Evolutionary conservation across 2,113 vertebrate species (phyloP), one percentile per base, ranked within the genome.

Genomic region (Alligator mississippiensis): DNA sequence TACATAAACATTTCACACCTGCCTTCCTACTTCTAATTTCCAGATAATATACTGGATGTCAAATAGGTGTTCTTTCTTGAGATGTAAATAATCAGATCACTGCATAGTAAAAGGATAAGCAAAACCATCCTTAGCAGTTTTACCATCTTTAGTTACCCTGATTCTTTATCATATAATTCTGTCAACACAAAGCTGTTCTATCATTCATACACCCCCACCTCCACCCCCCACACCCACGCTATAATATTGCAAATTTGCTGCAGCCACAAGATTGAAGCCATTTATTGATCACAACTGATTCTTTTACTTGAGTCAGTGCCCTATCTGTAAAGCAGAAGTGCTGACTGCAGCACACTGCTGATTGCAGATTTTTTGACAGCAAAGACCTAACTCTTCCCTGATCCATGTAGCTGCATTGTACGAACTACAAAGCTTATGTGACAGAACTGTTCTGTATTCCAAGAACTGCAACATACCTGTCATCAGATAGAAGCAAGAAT

Each of bases 371-470:
- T 94, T 97, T 93, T 98, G 98, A 98, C 98, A 98, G 97, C 95
- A 87, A 30, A 90, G 97, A 93, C 96, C 97, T 96, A 97, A 96
- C 96, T 98, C 97, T 96, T 93, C 96, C 95, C 95, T 97, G 97
- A 98, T 98, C 98, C 97, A 3, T 97, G 96, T 95, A 96, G 95
- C 95, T 91, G 95, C 97, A 97, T 98, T 98, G 97, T 98, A 96
- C n/a, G 64, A 97, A 96, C 97, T 97, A 97, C 97, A 98, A 97
- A 98, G 97, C 96, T 96, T 91, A 30, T 96, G 96, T 97, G 98
- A 97, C 97, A 98, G 97, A 96, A 66, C 94, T 94, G 95, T 81
- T 98, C 97, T 97, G 92, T 96, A 97, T 97, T 97, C 97, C 88
- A 92, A 85, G 95, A 95, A 86, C 94, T 97, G 95, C 96, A 96